Evolutionary conservation across 2,888 invertebrate genomes (phyloP).

Genomic region (Ceratothoa steindachneri): DNA sequence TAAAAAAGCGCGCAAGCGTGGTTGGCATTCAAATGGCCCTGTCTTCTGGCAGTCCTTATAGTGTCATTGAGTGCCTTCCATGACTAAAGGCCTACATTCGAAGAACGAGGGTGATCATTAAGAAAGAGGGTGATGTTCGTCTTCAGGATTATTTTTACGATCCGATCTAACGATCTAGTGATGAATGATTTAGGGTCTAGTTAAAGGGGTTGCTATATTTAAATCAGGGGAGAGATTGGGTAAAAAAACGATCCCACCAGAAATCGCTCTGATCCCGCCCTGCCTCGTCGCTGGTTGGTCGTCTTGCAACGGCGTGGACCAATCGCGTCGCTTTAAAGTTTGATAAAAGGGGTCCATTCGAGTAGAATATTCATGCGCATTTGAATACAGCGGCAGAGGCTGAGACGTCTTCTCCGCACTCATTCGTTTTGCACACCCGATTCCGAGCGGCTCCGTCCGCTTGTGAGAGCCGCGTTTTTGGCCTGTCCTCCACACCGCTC

Average conservation of each 20-base stretch:
- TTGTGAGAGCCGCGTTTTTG: no score
- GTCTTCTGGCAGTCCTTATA: neutral
- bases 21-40: slow-evolving; percentile 3
- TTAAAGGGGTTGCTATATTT: slow-evolving; percentile 9
- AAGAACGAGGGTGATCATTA: slow-evolving; percentile 1
- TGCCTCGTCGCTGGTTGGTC: neutral
- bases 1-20: slow-evolving; percentile 4
- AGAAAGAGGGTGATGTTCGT: neutral
- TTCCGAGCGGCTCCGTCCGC: neutral
- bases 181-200: neutral
- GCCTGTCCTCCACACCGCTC: no score
- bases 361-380: slow-evolving; percentile 13
- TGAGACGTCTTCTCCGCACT: neutral
- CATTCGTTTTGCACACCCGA: neutral
- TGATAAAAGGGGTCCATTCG: slow-evolving; percentile 10
- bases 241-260: neutral
- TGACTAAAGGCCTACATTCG: slow-evolving; percentile 1
- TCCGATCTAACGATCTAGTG: neutral
- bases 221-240: slow-evolving; percentile 4
- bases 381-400: slow-evolving; percentile 11
- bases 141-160: slow-evolving; percentile 2
- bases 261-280: neutral
- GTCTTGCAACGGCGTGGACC: neutral
- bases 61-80: neutral
- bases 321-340: slow-evolving; percentile 9